Evolutionary conservation across 1,140 invertebrate genomes (phyloP).

Genomic region (Elymnias hypermnestra): DNA sequence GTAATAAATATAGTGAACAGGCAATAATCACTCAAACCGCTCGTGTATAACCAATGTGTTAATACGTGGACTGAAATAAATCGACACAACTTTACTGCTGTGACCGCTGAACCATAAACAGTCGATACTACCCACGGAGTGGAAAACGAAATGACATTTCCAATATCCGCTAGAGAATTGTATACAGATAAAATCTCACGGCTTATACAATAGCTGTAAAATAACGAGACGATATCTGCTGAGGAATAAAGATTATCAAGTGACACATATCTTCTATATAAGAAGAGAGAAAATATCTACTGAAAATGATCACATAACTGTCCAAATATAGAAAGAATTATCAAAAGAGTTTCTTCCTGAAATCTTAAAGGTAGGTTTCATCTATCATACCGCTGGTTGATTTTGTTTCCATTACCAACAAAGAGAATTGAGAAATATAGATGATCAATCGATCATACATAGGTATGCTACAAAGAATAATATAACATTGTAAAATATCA

Average conservation of each 20-base stretch:
- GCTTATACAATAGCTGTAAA: not conserved
- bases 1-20: not conserved
- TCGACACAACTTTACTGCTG: conserved; percentile 17
- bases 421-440: no score
- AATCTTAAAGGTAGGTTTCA: no score
- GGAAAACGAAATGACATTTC: conserved; percentile 9
- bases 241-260: no score
- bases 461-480: no score
- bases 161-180: conserved; percentile 1
- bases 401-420: no score
- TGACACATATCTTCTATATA: not conserved
- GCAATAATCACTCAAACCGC: conserved; percentile 13
- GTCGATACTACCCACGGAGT: conserved; percentile 3
- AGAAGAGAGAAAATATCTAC: not conserved
- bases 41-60: conserved; percentile 19
- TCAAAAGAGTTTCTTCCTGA: no score
- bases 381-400: no score
- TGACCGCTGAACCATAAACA: conserved; percentile 11
- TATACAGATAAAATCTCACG: not conserved
- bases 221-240: not conserved
- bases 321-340: no score
- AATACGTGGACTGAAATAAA: conserved; percentile 23
- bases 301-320: no score
- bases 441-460: no score
- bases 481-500: no score